Conservation (phyloP, 2,888 invertebrate species). For the Drosophila vallismaia region DNA sequence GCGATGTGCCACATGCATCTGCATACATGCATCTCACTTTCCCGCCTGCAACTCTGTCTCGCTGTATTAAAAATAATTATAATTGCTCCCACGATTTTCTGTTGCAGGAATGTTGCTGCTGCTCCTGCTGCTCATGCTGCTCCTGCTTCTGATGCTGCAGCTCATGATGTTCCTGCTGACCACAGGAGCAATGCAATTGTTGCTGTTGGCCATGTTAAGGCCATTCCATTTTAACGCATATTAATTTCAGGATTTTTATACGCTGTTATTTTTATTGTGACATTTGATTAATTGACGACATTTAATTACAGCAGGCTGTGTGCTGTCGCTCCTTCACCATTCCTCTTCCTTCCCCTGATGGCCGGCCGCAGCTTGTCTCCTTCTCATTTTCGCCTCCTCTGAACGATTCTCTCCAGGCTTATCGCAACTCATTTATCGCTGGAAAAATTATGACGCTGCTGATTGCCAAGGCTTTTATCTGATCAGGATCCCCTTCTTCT, state of each 20-base stretch:
- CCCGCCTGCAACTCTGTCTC: conserved; percentile 14
- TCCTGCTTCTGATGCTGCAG: conserved; percentile 30
- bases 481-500: conserved; percentile 46
- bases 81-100: conserved; percentile 84
- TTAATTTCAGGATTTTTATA: conserved; percentile 80
- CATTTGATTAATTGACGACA: conserved; percentile 84
- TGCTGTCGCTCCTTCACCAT: conserved; percentile 11
- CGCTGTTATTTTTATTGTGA: conserved; percentile 80
- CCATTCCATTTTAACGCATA: conserved; percentile 80
- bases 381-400: conserved; percentile 18
- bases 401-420: conserved; percentile 57
- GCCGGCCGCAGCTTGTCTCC: background rate
- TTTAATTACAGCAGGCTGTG: conserved; percentile 82
- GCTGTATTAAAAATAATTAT: conserved; percentile 82
- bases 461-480: conserved; percentile 73
- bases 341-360: background rate
- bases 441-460: conserved; percentile 82
- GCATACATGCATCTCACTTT: conserved; percentile 40
- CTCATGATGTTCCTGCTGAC: conserved; percentile 51
- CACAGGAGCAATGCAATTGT: conserved; percentile 62
- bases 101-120: conserved; percentile 74
- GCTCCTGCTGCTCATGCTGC: conserved; percentile 43
- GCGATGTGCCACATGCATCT: conserved; percentile 65
- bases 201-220: conserved; percentile 61
- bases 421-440: conserved; percentile 83